Base-by-base conservation (phyloP, 2,113 vertebrate species). In the Lophura nycthemera region DNA sequence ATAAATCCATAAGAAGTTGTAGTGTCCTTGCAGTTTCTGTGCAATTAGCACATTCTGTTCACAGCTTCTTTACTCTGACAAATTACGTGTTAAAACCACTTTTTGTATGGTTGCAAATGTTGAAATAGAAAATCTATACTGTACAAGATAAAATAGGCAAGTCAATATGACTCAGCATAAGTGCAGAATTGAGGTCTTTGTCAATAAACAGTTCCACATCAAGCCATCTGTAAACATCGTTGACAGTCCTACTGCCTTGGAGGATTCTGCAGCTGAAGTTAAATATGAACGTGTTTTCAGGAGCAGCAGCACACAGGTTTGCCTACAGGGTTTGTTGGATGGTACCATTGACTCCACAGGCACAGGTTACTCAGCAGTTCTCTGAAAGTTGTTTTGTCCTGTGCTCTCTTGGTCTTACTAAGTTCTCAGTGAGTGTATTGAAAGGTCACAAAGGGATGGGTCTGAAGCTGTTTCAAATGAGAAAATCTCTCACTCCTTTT, bases 121-220 rank as follows among this genome's bases (percentile, higher is more conserved):
- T 92, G 92, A 97, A 78, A 76, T 96, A 94, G 47, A 83, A 96
- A 89, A 72, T 66, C 22, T 8, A 1, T 81, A 8, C 43, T 95
- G 45, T 96, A 75, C 84, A 96, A 84, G 83, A 10, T 20, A 12
- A 63, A 27, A 65, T 54, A 47, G 10, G 36, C 66, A 89, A 97
- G 96, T 97, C 96, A 97, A 57, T 97, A 76, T 97, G 96, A 97
- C 85, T 93, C 95, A 95, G 3, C 45, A 22, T 70, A 64, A 24
- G 86, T 75, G 74, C 71, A 59, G 92, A 80, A 16, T 5, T 47
- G 47, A 21, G 34, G 48, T 27, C 21, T 73, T 32, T 60, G 61
- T 70, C 81, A 83, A 34, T 14, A 88, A 59, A 6, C 45, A 6
- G 27, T 38, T 45, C 34, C 52, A 65, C 3, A 2, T 38, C 63